A percentile compares a stretch with the other conserved stretches of the same genome.
These are phyloP conservation scores for Syrrhaptes paradoxus DNA, from an alignment of 2,113 vertebrate genomes.

Conservation along the genomic window DNA sequence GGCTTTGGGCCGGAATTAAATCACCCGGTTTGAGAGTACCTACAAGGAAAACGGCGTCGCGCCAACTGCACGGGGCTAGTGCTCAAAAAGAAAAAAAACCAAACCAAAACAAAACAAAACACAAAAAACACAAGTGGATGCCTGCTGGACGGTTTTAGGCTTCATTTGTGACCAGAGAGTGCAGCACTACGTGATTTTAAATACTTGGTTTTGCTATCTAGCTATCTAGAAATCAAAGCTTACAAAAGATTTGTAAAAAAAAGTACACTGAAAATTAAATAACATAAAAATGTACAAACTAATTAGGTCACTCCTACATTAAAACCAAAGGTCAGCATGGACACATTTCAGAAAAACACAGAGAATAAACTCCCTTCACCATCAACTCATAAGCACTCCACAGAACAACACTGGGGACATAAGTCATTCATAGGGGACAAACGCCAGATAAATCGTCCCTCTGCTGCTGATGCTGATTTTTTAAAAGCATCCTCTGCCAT, in stretches of 20 bases:
- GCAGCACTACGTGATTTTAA: not conserved
- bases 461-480: not conserved
- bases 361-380: not conserved
- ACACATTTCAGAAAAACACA: not conserved
- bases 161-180: not conserved
- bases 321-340: not conserved
- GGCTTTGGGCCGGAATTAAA: not conserved
- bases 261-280: not conserved
- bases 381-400: no score
- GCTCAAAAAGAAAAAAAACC: not conserved
- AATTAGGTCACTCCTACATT: not conserved
- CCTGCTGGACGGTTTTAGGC: not conserved
- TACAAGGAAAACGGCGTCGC: rapidly evolving
- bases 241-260: not conserved
- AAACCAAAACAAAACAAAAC: not conserved
- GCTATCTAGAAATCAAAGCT: not conserved
- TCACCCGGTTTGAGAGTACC: not conserved
- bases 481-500: not conserved
- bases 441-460: not conserved
- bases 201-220: not conserved
- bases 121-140: not conserved
- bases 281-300: not conserved
- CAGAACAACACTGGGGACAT: not conserved
- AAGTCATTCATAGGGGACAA: not conserved
- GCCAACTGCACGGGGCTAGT: not conserved